A percentile compares a stretch with the other conserved stretches of the same genome.
phyloP scores from a whole-genome alignment of 2,113 vertebrate species.

The Cygnus atratus region DNA sequence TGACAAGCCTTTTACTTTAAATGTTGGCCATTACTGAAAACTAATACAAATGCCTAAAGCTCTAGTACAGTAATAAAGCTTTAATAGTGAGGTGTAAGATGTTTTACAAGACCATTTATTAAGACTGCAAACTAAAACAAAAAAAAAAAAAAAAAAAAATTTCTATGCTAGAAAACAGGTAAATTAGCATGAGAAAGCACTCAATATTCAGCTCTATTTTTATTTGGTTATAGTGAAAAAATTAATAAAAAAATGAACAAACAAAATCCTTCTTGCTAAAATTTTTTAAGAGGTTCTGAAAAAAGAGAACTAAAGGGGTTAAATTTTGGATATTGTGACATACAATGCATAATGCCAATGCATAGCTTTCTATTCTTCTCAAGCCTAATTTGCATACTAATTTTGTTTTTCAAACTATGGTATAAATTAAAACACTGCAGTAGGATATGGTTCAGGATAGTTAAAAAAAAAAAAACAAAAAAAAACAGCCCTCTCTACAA shows the following conservation, averaged over 20 bases:
- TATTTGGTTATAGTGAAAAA: not conserved
- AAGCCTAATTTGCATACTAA: not conserved
- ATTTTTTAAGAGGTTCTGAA: not conserved
- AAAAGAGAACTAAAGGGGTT: not conserved
- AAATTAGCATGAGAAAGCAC: not conserved
- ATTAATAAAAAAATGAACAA: not conserved
- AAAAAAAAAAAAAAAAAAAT: not conserved
- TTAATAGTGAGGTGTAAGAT: not conserved
- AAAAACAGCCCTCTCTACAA: accelerated
- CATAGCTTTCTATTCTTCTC: not conserved
- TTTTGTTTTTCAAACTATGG: not conserved
- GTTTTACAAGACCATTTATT: not conserved
- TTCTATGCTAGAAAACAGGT: not conserved
- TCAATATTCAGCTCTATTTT: not conserved
- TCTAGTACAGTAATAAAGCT: not conserved
- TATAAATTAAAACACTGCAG: not conserved
- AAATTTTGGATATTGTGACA: not conserved
- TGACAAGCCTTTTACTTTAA: not conserved
- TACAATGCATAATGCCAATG: not conserved
- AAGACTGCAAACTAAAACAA: not conserved
- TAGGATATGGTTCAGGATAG: not conserved
- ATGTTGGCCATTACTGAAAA: not conserved
- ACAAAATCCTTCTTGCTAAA: not conserved
- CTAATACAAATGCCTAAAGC: not conserved
- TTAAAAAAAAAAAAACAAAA: accelerated